phyloP scores from a whole-genome alignment of 2,888 invertebrate species.

The Acrocera orbiculus region DNA sequence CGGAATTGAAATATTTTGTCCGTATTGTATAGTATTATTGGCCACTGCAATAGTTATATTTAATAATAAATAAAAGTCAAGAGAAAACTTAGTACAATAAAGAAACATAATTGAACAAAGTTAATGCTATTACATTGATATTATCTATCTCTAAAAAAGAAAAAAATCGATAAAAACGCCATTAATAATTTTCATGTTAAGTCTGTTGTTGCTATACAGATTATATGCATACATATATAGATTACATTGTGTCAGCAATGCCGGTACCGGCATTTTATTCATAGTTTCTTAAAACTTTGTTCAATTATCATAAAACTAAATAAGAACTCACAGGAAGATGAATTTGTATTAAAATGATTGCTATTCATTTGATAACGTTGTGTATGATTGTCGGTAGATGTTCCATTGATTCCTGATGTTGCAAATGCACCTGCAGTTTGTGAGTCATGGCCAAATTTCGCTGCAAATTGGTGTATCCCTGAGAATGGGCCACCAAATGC shows the following conservation, averaged over 20 bases:
- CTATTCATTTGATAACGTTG: conserved; percentile 32
- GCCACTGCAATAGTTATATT: conserved; percentile 24
- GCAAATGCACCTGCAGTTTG: conserved; percentile 30
- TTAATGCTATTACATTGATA: too few species aligned
- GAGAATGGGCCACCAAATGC: conserved; percentile 32
- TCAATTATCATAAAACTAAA: too few species aligned
- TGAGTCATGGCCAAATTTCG: conserved; percentile 29
- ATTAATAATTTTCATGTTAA: too few species aligned
- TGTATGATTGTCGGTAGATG: conserved; percentile 27
- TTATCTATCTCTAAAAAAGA: too few species aligned
- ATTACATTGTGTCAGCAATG: too few species aligned
- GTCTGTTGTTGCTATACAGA: too few species aligned
- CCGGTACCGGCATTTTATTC: too few species aligned
- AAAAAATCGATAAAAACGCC: conserved; percentile 21
- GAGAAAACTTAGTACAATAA: too few species aligned
- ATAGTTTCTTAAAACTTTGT: too few species aligned
- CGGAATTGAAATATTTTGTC: conserved; percentile 32
- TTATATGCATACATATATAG: too few species aligned
- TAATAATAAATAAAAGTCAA: too few species aligned
- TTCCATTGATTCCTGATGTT: conserved; percentile 25
- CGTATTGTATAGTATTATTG: conserved; percentile 31
- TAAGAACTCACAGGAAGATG: conserved; percentile 11
- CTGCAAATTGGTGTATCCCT: conserved; percentile 32
- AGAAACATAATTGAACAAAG: too few species aligned
- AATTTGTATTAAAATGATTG: conserved; percentile 32